phyloP scores from a whole-genome alignment of 1,140 invertebrate species.

The Telenomus remus region DNA sequence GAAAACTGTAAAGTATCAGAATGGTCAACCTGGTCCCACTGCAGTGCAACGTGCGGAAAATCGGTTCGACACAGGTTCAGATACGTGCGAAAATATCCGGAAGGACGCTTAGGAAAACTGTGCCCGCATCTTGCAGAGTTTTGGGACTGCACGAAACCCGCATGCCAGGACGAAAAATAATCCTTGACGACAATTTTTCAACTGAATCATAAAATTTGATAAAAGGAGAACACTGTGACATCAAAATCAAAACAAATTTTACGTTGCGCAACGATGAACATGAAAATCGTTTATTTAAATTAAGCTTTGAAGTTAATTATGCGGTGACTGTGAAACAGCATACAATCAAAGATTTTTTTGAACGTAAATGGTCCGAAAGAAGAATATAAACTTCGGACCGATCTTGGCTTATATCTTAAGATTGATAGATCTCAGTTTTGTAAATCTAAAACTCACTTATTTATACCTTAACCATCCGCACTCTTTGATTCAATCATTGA shows the following conservation, averaged over 20 bases:
- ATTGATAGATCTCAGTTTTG: slow-evolving; percentile 41
- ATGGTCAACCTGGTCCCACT: slow-evolving; percentile 81
- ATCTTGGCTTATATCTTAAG: slow-evolving; percentile 17
- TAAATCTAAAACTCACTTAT: slow-evolving; percentile 15
- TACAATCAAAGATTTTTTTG: no score
- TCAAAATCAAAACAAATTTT: neutral
- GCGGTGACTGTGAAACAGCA: no score
- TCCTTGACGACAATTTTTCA: neutral
- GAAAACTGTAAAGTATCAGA: slow-evolving; percentile 78
- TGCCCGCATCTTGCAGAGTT: slow-evolving; percentile 66
- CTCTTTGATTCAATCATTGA: neutral
- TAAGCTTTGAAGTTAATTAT: no score
- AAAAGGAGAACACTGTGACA: slow-evolving; percentile 1
- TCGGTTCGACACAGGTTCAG: slow-evolving; percentile 74
- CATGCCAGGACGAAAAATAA: slow-evolving; percentile 51
- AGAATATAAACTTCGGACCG: no score
- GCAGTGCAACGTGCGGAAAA: slow-evolving; percentile 79
- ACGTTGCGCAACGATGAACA: no score
- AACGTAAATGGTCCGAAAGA: no score
- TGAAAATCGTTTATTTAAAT: no score
- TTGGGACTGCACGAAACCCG: slow-evolving; percentile 57
- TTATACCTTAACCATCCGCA: neutral
- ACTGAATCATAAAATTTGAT: slow-evolving; percentile 1
- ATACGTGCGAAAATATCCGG: slow-evolving; percentile 64
- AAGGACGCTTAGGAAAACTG: slow-evolving; percentile 56